Evolutionary conservation across 2,113 vertebrate genomes (phyloP), one percentile per base, ranked within the genome.

Genomic region (Grammomys dolichurus): DNA sequence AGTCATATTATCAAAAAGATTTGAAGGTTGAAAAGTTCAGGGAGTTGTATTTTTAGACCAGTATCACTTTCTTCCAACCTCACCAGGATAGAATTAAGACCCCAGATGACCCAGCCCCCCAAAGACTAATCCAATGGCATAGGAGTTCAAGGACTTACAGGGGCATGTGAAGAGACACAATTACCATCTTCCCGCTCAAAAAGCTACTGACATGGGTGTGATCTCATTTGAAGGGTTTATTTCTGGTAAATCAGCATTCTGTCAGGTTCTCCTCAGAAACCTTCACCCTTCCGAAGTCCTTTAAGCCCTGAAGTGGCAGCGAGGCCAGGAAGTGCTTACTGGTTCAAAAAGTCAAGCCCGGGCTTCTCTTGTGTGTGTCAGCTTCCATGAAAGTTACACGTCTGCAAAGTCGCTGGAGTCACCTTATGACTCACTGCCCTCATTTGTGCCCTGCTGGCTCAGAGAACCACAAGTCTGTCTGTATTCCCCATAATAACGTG

Each of bases 41-140:
- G 77, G 56, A 97, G 69, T 31, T 89, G n/a, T 97, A 97, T 97
- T 98, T 97, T 97, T 96, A 98, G 91, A 97, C 96, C 78, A 91
- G 58, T 67, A 87, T 67, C 51, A 87, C 67, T 95, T 96, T 96
- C 43, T 93, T 85, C 54, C 88, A 91, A 78, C 69, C 87, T 94
- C 93, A 96, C 81, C 40, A 82, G 81, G 94, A 90, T 95, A 93
- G 90, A 97, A 95, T 89, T 65, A 91, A 96, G 89, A 97, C 94
- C 97, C 93, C 51, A 91, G 82, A 92, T 95, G 89, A 97, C 94
- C 97, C 95, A 96, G 95, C 86, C 96, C 85, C 91, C 80, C 16
- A 95, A 93, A 98, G 81, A 46, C 70, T 87, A 95, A 95, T 85
- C 95, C 82, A 97, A 96, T 77, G 77, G 60, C 91, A 65, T n/a